Evolutionary conservation across 2,888 invertebrate species (phyloP).

Genomic region (Volucella zonaria): DNA sequence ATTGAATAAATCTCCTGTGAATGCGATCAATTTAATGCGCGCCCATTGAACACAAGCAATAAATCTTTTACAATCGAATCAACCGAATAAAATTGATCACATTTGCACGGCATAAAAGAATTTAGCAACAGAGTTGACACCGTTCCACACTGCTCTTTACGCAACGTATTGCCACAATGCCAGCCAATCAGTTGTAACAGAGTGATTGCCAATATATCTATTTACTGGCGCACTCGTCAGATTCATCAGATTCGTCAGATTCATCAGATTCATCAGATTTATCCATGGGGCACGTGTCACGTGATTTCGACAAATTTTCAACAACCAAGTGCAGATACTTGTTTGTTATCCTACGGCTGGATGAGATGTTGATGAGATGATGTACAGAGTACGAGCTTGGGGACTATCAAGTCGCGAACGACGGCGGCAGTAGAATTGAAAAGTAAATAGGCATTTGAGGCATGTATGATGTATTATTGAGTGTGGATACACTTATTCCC

Average conservation of each 20-base stretch:
- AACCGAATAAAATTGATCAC: slow-evolving; percentile 52
- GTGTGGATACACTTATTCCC: too few relatives aligned
- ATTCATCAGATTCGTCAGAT: slow-evolving; percentile 8
- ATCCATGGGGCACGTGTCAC: slow-evolving; percentile 2
- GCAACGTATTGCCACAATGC: too few relatives aligned
- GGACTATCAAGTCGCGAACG: too few relatives aligned
- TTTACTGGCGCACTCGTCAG: neutral
- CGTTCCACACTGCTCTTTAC: neutral
- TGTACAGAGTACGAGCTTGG: too few relatives aligned
- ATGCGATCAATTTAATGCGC: slow-evolving; percentile 51
- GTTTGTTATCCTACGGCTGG: neutral
- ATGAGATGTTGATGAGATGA: too few relatives aligned
- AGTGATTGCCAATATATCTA: too few relatives aligned
- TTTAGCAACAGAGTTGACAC: neutral
- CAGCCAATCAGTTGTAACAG: too few relatives aligned
- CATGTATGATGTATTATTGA: too few relatives aligned
- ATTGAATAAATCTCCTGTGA: slow-evolving; percentile 49
- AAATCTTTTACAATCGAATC: slow-evolving; percentile 50
- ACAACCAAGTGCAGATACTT: slow-evolving; percentile 21
- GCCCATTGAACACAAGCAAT: slow-evolving; percentile 46
- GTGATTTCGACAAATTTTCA: neutral
- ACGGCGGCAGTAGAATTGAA: too few relatives aligned
- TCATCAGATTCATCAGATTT: slow-evolving; percentile 3
- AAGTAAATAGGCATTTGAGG: too few relatives aligned
- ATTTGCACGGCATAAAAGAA: slow-evolving; percentile 30